These are phyloP conservation scores for Zalophus californianus DNA, from an alignment of 2,797 vertebrate genomes.

Conservation along the genomic window DNA sequence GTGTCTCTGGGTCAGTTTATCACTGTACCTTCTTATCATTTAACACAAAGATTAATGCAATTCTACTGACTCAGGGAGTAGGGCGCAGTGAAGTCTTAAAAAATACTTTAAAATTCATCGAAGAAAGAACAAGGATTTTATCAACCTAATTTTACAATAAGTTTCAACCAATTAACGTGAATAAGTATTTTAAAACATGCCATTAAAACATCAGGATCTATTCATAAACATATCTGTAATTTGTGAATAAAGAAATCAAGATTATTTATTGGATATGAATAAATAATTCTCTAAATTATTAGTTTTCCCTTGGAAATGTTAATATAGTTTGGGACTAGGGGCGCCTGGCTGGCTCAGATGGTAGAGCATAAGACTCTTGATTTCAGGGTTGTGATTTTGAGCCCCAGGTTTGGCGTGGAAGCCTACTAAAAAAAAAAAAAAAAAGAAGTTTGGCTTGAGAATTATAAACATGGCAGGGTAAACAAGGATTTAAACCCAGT, in stretches of 20 bases:
- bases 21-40: neutral
- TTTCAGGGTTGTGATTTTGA: neutral
- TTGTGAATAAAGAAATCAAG: conserved; percentile 41
- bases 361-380: neutral
- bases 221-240: conserved; percentile 1
- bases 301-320: neutral
- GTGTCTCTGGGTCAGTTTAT: neutral
- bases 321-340: neutral
- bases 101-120: conserved; percentile 24
- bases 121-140: neutral
- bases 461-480: neutral
- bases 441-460: neutral
- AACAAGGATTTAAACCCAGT: conserved; percentile 34
- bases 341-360: neutral
- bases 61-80: neutral
- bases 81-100: neutral
- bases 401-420: neutral
- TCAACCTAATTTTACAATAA: neutral
- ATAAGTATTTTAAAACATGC: conserved; percentile 6
- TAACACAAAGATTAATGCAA: neutral
- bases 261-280: neutral
- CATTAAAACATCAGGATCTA: neutral
- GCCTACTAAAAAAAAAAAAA: neutral
- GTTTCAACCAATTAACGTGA: neutral
- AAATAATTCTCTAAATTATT: conserved; percentile 35